phyloP scores from a whole-genome alignment of 1,140 invertebrate genomes.

The Cydia amplana region DNA sequence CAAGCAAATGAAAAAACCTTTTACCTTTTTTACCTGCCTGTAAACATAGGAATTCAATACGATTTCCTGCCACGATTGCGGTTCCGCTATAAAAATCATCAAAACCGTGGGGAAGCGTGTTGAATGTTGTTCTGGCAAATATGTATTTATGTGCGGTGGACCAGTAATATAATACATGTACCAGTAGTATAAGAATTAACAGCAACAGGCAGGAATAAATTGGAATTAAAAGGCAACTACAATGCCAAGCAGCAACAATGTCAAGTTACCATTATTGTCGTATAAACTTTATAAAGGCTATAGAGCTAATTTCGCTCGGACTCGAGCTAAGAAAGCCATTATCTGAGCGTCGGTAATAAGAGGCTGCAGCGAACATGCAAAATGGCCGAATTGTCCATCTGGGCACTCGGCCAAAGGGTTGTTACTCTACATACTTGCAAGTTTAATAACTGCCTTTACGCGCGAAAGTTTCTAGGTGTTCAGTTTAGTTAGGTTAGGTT shows the following conservation, averaged over 20 bases:
- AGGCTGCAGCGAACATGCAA: conserved; percentile 15
- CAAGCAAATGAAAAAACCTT: background rate
- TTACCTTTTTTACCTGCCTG: background rate
- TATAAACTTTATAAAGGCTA: background rate
- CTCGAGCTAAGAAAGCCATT: conserved; percentile 9
- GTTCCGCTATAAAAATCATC: background rate
- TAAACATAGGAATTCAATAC: background rate
- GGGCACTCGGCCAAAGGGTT: conserved; percentile 9
- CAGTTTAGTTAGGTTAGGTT: too few relatives aligned
- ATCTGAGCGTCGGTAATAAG: conserved; percentile 4
- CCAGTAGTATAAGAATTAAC: too few relatives aligned
- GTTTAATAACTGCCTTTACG: background rate
- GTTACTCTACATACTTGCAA: background rate
- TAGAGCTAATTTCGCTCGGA: background rate
- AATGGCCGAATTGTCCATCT: conserved; percentile 10
- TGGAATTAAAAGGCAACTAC: background rate
- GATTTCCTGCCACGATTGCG: background rate
- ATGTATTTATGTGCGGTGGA: background rate
- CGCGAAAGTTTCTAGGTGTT: too few relatives aligned
- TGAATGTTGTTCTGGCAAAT: background rate
- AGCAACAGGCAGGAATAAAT: too few relatives aligned
- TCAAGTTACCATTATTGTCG: background rate
- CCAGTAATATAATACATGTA: too few relatives aligned
- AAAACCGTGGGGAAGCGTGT: background rate
- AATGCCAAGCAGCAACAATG: background rate